Base-by-base conservation (phyloP, 2,888 invertebrate species). In the Sarcophaga rosellei region DNA sequence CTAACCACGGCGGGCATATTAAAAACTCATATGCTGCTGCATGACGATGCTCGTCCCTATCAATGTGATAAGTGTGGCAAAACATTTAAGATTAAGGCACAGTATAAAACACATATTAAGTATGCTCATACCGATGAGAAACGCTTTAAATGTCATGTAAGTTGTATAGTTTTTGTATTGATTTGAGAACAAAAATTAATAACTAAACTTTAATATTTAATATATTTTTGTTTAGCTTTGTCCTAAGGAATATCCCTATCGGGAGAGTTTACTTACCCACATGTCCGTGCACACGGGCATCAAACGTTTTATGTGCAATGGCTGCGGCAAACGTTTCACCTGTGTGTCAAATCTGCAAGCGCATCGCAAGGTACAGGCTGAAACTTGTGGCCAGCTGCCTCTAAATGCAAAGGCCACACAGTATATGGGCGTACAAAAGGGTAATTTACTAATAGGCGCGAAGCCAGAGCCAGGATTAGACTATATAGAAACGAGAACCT, bases 301-400 rank as follows among this genome's bases (percentile, higher is more conserved):
- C 10, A 94, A 94, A 83, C 94, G 94, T 4, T 94, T 94, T 88
- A 89, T 93, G 35, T 94, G 94, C 89, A 92, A 93, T 84, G 93
- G 93, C 3, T 94, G 94, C 88, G 94, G 94, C 61, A 92, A 93
- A 83, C 92, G 94, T 15, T 94, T 94, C 89, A 94, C 94, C 4
- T 94, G 94, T 89, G 93, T 94, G 75, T 94, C 94, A 0, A 94
- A 94, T 90, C 90, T 94, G 10, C 93, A 94, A 73, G 94, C 94
- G 23, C 94, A 94, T 90, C 92, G 93, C n/a, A 92, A 91, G 79
- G 93, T 94, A 8, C 94, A 94, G 84, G 92, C 93, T 0, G 92
- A 90, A 72, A 93, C 93, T n/a, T 94, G 94, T 74, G 94, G 94
- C 1, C 89, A 89, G 21, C 68, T 92, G 69, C 93, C 93, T 0